Conservation (phyloP, 2,797 vertebrate species). For the Balearica regulorum region DNA sequence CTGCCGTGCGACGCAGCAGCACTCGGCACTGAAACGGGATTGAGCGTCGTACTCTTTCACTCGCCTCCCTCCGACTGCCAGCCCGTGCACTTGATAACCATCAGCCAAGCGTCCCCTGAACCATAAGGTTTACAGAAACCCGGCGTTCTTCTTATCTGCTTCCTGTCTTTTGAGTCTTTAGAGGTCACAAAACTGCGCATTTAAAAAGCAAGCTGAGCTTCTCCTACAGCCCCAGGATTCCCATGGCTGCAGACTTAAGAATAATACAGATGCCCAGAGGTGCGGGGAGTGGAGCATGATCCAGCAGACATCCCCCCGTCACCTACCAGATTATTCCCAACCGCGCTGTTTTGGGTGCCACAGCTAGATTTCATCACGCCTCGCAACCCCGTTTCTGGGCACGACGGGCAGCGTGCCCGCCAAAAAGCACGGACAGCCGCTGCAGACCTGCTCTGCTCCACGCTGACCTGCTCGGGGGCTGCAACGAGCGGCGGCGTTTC, state of each 20-base stretch:
- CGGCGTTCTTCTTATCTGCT: neutral
- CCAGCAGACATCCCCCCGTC: neutral
- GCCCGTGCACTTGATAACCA: neutral
- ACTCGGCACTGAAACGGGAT: neutral
- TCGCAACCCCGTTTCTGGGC: neutral
- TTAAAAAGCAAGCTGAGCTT: neutral
- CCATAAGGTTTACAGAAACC: neutral
- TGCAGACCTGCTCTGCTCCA: neutral
- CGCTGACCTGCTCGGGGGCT: too few relatives aligned
- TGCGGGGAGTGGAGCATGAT: fast-evolving
- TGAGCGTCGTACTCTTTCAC: fast-evolving
- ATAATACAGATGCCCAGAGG: neutral
- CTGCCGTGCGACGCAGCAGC: neutral
- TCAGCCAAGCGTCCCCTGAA: neutral
- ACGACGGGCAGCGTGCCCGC: neutral
- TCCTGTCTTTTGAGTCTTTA: neutral
- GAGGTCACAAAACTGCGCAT: neutral
- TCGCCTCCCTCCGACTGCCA: neutral
- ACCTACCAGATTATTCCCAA: neutral
- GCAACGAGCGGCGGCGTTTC: fast-evolving
- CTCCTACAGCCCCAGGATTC: neutral
- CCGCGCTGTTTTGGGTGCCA: neutral
- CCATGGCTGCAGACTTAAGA: neutral
- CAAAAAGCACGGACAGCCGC: fast-evolving
- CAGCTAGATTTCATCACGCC: neutral